Percentiles rank a stretch among this genome's conserved stretches.
Evolutionary conservation across 2,113 vertebrate genomes (phyloP).

Genomic region (Cariama cristata): DNA sequence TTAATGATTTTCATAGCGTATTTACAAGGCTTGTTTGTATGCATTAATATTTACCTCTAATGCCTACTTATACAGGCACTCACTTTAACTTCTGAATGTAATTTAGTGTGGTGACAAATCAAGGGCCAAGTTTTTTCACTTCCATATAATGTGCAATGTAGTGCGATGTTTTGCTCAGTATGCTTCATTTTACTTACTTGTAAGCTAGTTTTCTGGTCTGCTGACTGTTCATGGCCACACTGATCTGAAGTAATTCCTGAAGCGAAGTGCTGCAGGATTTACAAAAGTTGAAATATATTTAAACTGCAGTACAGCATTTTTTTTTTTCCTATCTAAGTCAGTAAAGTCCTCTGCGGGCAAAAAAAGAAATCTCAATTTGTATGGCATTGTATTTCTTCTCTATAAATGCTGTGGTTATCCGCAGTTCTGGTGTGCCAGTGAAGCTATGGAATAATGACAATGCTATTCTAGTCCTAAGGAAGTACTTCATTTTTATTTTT

Average conservation of each 20-base stretch:
- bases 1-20: not conserved
- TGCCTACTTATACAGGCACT: fast-evolving
- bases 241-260: not conserved
- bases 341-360: not conserved
- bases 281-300: not conserved
- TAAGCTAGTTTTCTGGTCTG: not conserved
- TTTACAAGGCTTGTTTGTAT: not conserved
- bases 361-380: not conserved
- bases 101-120: not conserved
- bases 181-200: not conserved
- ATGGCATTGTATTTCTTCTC: not conserved
- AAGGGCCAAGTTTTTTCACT: not conserved
- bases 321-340: not conserved
- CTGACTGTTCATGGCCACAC: not conserved
- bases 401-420: not conserved
- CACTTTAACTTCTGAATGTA: not conserved
- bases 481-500: not conserved
- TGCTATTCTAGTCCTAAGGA: not conserved
- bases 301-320: not conserved
- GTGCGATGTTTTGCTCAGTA: not conserved
- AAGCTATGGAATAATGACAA: not conserved
- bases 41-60: not conserved
- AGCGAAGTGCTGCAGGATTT: not conserved
- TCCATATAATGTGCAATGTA: not conserved
- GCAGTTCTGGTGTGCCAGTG: not conserved